Evolutionary conservation across 1,140 invertebrate species (phyloP), one percentile per base, ranked within the genome.

Genomic region (Hermetia illucens): DNA sequence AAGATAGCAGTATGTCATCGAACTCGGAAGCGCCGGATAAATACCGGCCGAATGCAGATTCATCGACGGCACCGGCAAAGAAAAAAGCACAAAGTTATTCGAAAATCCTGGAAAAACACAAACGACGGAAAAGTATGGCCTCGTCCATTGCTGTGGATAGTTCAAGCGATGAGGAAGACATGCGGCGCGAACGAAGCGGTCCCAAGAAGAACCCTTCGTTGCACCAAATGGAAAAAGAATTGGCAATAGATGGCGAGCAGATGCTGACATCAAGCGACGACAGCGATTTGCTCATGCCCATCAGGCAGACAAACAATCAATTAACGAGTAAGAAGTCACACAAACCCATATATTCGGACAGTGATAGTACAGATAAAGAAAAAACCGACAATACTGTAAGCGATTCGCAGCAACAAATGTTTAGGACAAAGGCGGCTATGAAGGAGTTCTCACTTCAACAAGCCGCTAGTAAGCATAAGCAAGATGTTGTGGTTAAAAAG

Each of bases 391-490:
- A 67, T 44, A 68, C 61, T 27, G 64, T 67, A 1, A 75, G 66
- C 46, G 79, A 82, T 54, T 79, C 78, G 2, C 71, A 79, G 40
- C 76, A 77, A 59, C 72, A 60, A 50, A 60, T 68, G 36, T 69
- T 70, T 36, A 70, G 80, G 41, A 87, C 83, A 3, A 88, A 87
- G 63, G 82, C 79, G 8, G 79, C 83, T 8, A 74, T 86, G 44
- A 88, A 87, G 59, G 79, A 85, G 47, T 87, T 87, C 46, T 63
- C 68, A 39, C 58, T 47, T 51, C 49, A 35, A 16, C 8, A 27
- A 27, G 24, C 24, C 12, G 13, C 16, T 13, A 24, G n/a, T 36
- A 24, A 5, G 8, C 38, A 47, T 38, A 44, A 40, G 44, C 18
- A 41, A 44, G 24, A 43, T 41, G 16, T 13, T 40, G 42, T 20